These are phyloP conservation scores for Fistularia commersonii DNA, from an alignment of 2,797 vertebrate genomes.

Conservation along the genomic window DNA sequence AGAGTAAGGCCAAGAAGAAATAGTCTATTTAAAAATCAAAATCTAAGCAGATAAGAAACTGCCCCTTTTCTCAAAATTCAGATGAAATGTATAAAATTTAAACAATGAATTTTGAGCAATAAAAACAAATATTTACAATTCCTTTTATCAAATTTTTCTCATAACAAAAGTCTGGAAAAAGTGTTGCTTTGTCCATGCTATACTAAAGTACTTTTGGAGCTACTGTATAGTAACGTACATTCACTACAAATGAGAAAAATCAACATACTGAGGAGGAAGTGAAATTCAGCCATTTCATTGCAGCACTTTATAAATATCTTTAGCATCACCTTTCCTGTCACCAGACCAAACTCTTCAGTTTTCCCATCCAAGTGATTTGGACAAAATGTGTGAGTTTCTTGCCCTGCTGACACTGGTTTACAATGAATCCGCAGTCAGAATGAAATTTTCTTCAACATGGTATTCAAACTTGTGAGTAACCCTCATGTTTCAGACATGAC, in stretches of 20 bases:
- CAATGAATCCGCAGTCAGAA: too few species aligned
- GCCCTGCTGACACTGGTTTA: too few species aligned
- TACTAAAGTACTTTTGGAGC: constrained; percentile 62
- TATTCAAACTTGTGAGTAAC: constrained; percentile 35
- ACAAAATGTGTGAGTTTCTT: constrained; percentile 27
- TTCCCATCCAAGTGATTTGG: constrained; percentile 7
- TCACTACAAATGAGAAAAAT: constrained; percentile 42
- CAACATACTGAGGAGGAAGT: constrained; percentile 17
- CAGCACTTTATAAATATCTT: constrained; percentile 57
- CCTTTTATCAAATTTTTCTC: constrained; percentile 50
- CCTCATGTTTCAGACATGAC: constrained; percentile 18
- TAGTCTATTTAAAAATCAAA: constrained; percentile 36
- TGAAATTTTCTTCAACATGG: too few species aligned
- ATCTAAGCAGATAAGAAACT: constrained; percentile 39
- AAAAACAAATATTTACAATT: constrained; percentile 72
- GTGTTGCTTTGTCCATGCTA: constrained; percentile 40
- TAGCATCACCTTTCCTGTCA: constrained; percentile 31
- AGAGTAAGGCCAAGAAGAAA: constrained; percentile 63
- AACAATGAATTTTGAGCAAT: constrained; percentile 55
- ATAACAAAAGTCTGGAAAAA: constrained; percentile 49
- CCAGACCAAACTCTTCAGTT: constrained; percentile 10
- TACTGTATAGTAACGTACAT: constrained; percentile 47
- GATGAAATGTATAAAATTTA: constrained; percentile 66
- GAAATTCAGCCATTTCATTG: constrained; percentile 15
- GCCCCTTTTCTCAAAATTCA: constrained; percentile 43